phyloP scores from a whole-genome alignment of 2,888 invertebrate species.

The Adela reaumurella region DNA sequence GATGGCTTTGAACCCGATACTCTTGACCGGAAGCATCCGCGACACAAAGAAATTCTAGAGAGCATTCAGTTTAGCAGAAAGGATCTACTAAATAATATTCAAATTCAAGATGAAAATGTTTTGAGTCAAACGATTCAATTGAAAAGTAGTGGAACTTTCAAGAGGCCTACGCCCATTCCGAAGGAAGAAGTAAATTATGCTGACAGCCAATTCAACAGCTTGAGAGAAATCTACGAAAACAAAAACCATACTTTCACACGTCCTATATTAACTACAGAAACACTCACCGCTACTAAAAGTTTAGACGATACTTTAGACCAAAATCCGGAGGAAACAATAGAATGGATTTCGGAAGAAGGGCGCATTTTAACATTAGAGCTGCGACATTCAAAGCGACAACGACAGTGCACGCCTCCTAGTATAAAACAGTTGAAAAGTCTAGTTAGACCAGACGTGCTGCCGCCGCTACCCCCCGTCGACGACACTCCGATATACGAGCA shows the following conservation, averaged over 20 bases:
- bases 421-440: conserved; percentile 41
- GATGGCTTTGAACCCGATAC: conserved; percentile 85
- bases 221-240: conserved; percentile 72
- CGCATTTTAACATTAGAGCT: conserved; percentile 67
- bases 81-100: conserved; percentile 29
- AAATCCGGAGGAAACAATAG: conserved; percentile 28
- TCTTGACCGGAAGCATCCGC: conserved; percentile 70
- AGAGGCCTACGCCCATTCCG: conserved; percentile 32
- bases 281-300: conserved; percentile 29
- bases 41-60: conserved; percentile 30
- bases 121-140: conserved; percentile 57
- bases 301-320: conserved; percentile 26
- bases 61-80: conserved; percentile 31
- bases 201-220: conserved; percentile 58
- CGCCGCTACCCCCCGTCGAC: conserved; percentile 57
- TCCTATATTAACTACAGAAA: conserved; percentile 27
- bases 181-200: conserved; percentile 27
- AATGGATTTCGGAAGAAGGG: conserved; percentile 54
- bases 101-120: conserved; percentile 19
- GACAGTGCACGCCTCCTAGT: conserved; percentile 54
- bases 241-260: conserved; percentile 45
- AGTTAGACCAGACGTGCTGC: conserved; percentile 66
- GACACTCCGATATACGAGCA: conserved; percentile 56
- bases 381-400: conserved; percentile 70
- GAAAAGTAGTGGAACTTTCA: conserved; percentile 68